Conservation (phyloP, 2,113 vertebrate genomes). For the Promerops cafer region DNA sequence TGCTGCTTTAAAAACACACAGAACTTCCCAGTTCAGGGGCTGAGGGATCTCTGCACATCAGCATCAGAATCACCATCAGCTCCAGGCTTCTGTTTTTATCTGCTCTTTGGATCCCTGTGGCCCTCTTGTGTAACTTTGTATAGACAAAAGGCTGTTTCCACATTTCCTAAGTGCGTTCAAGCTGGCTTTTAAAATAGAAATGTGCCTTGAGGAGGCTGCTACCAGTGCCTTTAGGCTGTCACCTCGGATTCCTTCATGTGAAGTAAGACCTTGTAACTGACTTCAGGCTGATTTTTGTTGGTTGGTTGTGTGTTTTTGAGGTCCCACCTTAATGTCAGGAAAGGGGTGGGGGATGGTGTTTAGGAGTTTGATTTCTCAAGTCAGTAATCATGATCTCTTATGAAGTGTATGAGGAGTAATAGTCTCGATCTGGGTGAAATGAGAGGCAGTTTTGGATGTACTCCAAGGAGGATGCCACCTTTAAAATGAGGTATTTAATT, state of each 20-base stretch:
- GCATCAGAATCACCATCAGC: neutral
- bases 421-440: neutral
- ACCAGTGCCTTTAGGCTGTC: neutral
- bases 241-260: neutral
- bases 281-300: neutral
- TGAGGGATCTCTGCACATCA: neutral
- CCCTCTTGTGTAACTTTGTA: neutral
- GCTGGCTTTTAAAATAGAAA: neutral
- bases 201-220: neutral
- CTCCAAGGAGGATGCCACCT: neutral
- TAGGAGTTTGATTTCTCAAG: neutral
- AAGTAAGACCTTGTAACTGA: neutral
- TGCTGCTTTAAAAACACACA: neutral
- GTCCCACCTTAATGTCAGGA: neutral
- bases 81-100: neutral
- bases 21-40: neutral
- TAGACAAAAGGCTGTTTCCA: neutral
- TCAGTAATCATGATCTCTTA: neutral
- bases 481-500: neutral
- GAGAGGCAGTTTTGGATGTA: neutral
- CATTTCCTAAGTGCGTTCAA: neutral
- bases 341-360: rapidly evolving
- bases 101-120: neutral
- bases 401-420: neutral
- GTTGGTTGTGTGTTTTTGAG: neutral